Base-by-base conservation (phyloP, 2,888 invertebrate species). In the Thalpophila matura region DNA sequence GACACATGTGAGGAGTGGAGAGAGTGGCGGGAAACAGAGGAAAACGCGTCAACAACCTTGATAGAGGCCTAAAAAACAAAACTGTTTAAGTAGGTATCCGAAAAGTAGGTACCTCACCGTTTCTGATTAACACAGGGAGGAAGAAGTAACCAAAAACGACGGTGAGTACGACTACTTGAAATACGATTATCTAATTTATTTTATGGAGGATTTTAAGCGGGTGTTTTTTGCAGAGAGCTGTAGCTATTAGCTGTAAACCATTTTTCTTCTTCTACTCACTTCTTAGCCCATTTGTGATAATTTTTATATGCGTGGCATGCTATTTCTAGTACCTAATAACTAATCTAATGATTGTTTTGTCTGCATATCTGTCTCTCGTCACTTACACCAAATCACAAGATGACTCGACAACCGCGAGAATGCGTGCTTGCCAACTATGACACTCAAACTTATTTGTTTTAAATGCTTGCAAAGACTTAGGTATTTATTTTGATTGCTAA, bases 391-490 rank as follows among this genome's bases (percentile, higher is more conserved):
- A 80, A 72, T 53, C 69, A 69, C 79, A 85, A 81, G 82, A 86
- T 88, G 88, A 91, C 86, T 88, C 87, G 88, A 82, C 86, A 84
- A 78, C 80, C 81, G 74, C 74, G 80, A 79, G 80, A 83, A 81
- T 77, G 79, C 88, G 88, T 90, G 88, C 86, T 89, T 90, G 89
- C 90, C 88, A 89, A 89, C 87, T 74, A 81, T 84, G 86, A 89
- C 87, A 87, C 73, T 69, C 66, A 85, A 85, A 86, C 81, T 82
- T 82, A 87, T 86, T 86, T 82, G 82, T 82, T 80, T 79, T 66
- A 77, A 77, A 75, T 68, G 73, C 72, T 80, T 79, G 62, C 73
- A 54, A 80, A 76, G 58, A 59, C 67, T 74, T 68, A 76, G 67
- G 70, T 73, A 74, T 76, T 68, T 27, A 65, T 53, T 55, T 61